phyloP scores from a whole-genome alignment of 2,113 vertebrate genomes.

The Onychostoma macrolepis region DNA sequence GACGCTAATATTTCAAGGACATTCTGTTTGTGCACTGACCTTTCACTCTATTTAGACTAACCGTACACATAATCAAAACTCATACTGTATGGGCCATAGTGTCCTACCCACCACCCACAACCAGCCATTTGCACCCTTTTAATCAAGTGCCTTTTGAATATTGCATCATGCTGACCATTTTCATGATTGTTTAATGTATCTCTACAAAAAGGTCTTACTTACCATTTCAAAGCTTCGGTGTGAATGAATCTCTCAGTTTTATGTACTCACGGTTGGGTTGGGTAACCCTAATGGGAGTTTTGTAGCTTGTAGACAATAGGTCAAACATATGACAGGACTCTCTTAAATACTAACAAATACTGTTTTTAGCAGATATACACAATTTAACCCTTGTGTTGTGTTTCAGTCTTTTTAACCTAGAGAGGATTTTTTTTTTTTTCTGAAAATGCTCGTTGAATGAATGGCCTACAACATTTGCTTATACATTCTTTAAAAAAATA shows the following conservation, averaged over 20 bases:
- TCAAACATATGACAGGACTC: not conserved
- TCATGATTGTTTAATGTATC: not conserved
- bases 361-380: not conserved
- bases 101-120: not conserved
- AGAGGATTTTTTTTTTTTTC: not conserved
- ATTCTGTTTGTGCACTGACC: conserved; percentile 3
- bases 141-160: not conserved
- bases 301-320: not conserved
- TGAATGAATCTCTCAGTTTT: not conserved
- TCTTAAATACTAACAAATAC: not conserved
- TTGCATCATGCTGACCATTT: not conserved
- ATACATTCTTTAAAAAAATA: too few species aligned
- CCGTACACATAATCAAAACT: not conserved
- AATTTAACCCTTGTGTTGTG: not conserved
- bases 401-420: not conserved
- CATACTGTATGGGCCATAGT: not conserved
- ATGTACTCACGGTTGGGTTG: not conserved
- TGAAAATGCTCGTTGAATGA: not conserved
- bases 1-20: conserved; percentile 42
- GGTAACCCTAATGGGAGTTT: not conserved
- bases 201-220: not conserved
- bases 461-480: too few species aligned
- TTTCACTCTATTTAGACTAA: conserved; percentile 11
- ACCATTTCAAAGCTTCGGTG: not conserved
- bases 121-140: not conserved